Evolutionary conservation across 2,113 vertebrate species (phyloP), one percentile per base, ranked within the genome.

Genomic region (Oophaga pumilio): DNA sequence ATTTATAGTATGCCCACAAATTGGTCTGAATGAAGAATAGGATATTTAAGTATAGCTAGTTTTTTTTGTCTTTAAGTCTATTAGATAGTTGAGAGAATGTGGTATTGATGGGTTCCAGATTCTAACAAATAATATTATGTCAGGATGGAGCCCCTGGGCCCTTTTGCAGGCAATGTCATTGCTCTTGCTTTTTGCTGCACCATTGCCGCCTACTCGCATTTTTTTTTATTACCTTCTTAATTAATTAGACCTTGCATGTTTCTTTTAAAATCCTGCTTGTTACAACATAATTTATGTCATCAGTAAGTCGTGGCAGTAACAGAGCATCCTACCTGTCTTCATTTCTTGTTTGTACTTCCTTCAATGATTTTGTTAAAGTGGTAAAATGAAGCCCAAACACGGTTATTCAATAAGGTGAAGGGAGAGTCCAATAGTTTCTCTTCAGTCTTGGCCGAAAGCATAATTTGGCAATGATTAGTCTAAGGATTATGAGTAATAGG

Each of bases 361-460:
- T 50, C 71, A 74, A 74, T 74, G 71, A 74, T 74, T 50, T 74
- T 74, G 49, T 74, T 50, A 74, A 74, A 50, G 33, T 74, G 71
- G 71, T 73, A 74, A 74, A 74, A 74, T 74, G 71, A 74, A 74
- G 71, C 71, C 22, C 17, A 28, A 74, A 12, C 17, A 28, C 18
- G 71, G 71, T 74, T 74, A 74, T 74, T 74, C 71, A 50, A 74
- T 74, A 74, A 50, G 71, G 71, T 50, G 43, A 49, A 49, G 43
- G 28, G 26, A 73, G 28, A 73, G 28, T 73, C 43, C 69, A 73
- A 73, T 73, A 14, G 20, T 73, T 73, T 73, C 18, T 73, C 69
- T 73, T 73, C 43, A 15, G 8, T 73, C 28, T 73, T 43, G 28
- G 24, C 69, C 20, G 69, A 73, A 73, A 49, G 71, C 17, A 74